Base-by-base conservation (phyloP, 2,888 invertebrate species). In the Melinaea marsaeus region DNA sequence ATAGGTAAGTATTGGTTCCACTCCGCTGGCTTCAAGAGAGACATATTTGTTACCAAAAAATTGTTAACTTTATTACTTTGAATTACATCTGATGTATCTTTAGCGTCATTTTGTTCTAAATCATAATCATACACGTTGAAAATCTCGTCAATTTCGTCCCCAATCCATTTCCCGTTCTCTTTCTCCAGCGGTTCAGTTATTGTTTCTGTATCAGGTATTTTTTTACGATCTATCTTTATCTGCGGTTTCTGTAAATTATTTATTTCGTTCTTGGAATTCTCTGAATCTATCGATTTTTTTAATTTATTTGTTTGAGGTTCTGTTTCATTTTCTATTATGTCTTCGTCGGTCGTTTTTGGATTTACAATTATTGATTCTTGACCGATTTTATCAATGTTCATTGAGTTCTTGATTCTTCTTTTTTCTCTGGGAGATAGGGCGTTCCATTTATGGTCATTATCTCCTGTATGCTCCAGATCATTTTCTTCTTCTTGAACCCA, bases 341-440 rank as follows among this genome's bases (percentile, higher is more conserved):
- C 33, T 22, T 37, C 55, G n/a, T 48, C 47, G 9, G n/a, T 35
- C 32, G 4, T 46, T 54, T 34, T 9, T 33, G 33, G 47, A 42
- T 55, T 45, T 3, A 6, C 35, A 54, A 34, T 48, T 51, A 22
- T 32, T 11, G 51, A 5, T 51, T 7, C 37, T 62, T 34, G 66
- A 51, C 61, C 63, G 58, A 34, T 64, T 61, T 54, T 54, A 46
- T 32, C 45, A 32, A 63, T 48, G 6, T 64, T 54, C 22, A 45
- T 34, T 55, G 64, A 46, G 33, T 33, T 57, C 61, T 56, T 66
- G 32, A 59, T 72, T 48, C 80, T 71, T 59, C 77, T 75, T 62
- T 74, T 79, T 69, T 83, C 80, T 72, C 86, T 78, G 0, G 86
- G 83, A 0, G 87, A 84, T 54, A 86, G 72, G 55, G 75, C 77